Percentiles rank a stretch among this genome's conserved stretches.
Evolutionary conservation across 37 sponge, comb jelly and placozoan genomes (phyloP).

Genomic region (Petrosia ficiformis): DNA sequence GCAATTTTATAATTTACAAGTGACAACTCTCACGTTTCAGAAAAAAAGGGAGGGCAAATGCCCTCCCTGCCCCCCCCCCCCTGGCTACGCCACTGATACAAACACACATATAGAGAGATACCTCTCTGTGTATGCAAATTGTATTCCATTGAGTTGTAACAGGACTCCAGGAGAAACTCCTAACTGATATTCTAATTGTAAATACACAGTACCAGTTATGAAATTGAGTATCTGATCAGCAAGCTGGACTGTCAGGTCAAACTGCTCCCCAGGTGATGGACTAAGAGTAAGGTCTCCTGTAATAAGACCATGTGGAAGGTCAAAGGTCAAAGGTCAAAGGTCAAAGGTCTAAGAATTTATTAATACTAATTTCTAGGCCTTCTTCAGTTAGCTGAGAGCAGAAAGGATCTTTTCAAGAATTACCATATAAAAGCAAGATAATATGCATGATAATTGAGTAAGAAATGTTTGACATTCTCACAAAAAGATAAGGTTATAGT

Average conservation of each 20-base stretch:
- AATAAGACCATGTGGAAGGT: constrained; percentile 1
- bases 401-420: too few species aligned
- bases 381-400: too few species aligned
- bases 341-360: neutral
- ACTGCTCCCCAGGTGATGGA: constrained; percentile 79
- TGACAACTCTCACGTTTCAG: neutral
- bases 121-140: constrained; percentile 54
- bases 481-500: too few species aligned
- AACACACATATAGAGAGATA: neutral
- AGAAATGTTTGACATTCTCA: too few species aligned
- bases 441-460: too few species aligned
- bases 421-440: too few species aligned
- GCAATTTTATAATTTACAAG: neutral
- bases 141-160: constrained; percentile 65
- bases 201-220: constrained; percentile 28
- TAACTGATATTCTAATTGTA: constrained; percentile 9
- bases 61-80: too few species aligned
- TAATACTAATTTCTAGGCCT: constrained; percentile 4
- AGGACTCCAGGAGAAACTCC: constrained; percentile 29
- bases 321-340: too few species aligned
- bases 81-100: too few species aligned
- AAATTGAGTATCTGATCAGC: constrained; percentile 60
- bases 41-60: neutral
- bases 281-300: constrained; percentile 40
- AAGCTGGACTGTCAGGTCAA: constrained; percentile 73